Conservation (phyloP, 2,113 vertebrate genomes). For the Tachysurus vachellii region DNA sequence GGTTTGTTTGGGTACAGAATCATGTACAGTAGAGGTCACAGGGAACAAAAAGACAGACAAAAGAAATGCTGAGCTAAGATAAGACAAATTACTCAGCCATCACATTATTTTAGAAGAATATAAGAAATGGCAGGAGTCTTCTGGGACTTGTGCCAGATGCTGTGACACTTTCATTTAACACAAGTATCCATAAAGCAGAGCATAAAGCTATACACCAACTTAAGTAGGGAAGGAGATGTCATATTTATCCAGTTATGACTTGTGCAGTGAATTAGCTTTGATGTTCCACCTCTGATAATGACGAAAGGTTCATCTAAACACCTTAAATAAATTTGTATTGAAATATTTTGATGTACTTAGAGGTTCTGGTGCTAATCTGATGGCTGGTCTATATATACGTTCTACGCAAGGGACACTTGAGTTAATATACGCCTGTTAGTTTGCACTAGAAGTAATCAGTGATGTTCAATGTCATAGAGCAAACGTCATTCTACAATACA, state of each 20-base stretch:
- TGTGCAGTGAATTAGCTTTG: not conserved
- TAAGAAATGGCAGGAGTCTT: not conserved
- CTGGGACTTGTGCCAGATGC: slow-evolving; percentile 1
- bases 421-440: not conserved
- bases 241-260: not conserved
- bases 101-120: not conserved
- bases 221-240: not conserved
- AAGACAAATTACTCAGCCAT: not conserved
- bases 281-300: not conserved
- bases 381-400: not conserved
- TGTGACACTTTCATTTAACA: not conserved
- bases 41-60: not conserved
- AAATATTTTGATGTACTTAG: not conserved
- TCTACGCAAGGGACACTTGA: not conserved
- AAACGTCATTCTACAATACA: not conserved
- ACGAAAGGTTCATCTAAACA: not conserved
- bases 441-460: not conserved
- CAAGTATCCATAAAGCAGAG: slow-evolving; percentile 6
- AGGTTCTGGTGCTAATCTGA: not conserved
- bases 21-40: not conserved
- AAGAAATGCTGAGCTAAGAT: not conserved
- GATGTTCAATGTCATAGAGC: not conserved
- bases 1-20: not conserved
- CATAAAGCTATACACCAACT: not conserved
- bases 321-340: not conserved